phyloP scores from a whole-genome alignment of 2,797 vertebrate species.

The Catharus ustulatus region DNA sequence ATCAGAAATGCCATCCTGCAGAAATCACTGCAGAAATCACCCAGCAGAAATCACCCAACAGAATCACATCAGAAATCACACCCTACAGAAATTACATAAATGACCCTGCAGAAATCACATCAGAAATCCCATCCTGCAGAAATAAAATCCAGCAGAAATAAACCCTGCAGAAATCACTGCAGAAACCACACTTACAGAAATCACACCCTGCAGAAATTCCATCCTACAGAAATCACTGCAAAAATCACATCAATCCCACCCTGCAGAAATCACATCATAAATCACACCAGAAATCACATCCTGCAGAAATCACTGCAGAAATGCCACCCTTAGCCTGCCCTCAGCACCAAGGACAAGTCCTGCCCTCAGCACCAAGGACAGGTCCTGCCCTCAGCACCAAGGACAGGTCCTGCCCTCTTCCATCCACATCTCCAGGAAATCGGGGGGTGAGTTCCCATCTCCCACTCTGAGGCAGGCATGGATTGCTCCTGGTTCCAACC shows the following conservation, averaged over 20 bases:
- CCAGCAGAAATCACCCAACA: too few relatives aligned
- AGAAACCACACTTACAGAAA: neutral
- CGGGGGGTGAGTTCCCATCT: neutral
- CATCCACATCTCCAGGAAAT: neutral
- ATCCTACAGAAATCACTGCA: too few relatives aligned
- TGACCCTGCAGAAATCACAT: neutral
- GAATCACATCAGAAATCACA: neutral
- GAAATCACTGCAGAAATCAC: too few relatives aligned
- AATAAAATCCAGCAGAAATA: neutral
- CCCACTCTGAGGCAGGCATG: neutral
- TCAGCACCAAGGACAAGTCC: neutral
- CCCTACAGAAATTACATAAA: too few relatives aligned
- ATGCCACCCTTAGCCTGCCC: too few relatives aligned
- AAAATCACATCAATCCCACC: too few relatives aligned
- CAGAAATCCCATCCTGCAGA: neutral
- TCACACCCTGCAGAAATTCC: neutral
- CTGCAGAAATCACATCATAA: accelerated
- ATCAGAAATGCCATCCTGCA: too few relatives aligned
- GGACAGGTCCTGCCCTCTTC: neutral
- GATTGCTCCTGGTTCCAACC: neutral
- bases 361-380: neutral
- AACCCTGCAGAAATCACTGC: too few relatives aligned
- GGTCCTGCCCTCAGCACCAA: neutral
- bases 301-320: neutral
- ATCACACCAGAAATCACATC: neutral